These are phyloP conservation scores for Rhodeus uyekii DNA, from an alignment of 2,797 vertebrate genomes.

Conservation along the genomic window DNA sequence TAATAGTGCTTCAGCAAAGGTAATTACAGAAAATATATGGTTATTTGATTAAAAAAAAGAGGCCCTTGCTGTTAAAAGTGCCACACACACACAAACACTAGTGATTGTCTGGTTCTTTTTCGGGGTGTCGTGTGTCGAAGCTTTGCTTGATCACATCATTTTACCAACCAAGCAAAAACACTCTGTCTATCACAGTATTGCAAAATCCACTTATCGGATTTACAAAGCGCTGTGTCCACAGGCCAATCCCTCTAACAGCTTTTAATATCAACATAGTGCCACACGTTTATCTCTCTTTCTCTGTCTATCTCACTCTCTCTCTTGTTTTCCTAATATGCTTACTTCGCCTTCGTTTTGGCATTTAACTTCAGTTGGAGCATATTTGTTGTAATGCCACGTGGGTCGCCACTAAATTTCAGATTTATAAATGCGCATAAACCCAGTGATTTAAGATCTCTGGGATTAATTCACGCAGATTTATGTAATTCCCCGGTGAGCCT, in stretches of 20 bases:
- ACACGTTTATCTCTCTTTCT: conserved; percentile 15
- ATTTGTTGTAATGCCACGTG: not conserved
- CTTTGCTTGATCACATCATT: conserved; percentile 36
- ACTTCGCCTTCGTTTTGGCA: not conserved
- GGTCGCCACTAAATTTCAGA: not conserved
- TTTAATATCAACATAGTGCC: conserved; percentile 46
- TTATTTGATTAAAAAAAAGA: conserved; percentile 23
- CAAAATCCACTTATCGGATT: conserved; percentile 49
- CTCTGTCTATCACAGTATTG: conserved; percentile 40
- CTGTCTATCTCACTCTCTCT: not conserved
- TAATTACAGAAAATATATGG: conserved; percentile 29
- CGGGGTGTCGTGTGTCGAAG: conserved; percentile 12
- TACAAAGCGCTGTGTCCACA: conserved; percentile 21
- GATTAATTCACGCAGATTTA: conserved; percentile 33
- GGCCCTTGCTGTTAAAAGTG: not conserved
- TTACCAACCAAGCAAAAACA: conserved; percentile 35
- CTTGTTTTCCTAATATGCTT: conserved; percentile 3
- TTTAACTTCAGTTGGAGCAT: not conserved
- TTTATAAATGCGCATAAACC: conserved; percentile 8
- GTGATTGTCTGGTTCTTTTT: conserved; percentile 22
- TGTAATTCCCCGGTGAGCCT: conserved; percentile 1
- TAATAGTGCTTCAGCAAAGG: conserved; percentile 20
- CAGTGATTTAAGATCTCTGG: not conserved
- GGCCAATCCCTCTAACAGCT: conserved; percentile 46
- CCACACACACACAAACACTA: not conserved